phyloP scores from a whole-genome alignment of 2,797 vertebrate genomes.

The Neosalanx taihuensis region DNA sequence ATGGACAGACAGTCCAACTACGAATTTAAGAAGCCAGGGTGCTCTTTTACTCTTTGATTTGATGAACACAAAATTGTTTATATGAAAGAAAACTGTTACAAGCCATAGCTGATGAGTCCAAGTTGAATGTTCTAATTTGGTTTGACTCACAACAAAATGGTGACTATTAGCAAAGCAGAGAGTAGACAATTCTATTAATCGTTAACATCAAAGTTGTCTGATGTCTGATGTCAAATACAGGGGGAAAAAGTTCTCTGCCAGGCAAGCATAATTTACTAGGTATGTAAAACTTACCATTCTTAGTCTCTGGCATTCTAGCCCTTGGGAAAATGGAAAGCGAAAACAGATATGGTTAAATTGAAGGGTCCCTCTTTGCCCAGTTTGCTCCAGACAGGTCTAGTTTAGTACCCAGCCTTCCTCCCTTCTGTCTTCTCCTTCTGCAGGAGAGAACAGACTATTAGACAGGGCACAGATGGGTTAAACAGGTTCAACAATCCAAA shows the following conservation, averaged over 20 bases:
- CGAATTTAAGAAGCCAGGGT: neutral
- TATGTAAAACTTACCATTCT: neutral
- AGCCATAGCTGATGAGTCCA: neutral
- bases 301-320: neutral
- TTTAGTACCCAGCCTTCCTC: slow-evolving; percentile 73
- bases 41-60: neutral
- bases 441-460: slow-evolving; percentile 21
- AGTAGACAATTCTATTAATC: slow-evolving; percentile 67
- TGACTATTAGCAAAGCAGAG: slow-evolving; percentile 21
- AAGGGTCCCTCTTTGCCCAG: neutral
- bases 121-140: slow-evolving; percentile 7
- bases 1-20: neutral
- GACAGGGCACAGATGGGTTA: slow-evolving; percentile 45
- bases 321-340: neutral
- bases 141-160: slow-evolving; percentile 31
- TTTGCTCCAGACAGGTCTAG: neutral
- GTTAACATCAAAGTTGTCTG: slow-evolving; percentile 67
- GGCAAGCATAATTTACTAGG: slow-evolving; percentile 12
- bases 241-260: slow-evolving; percentile 25
- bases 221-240: slow-evolving; percentile 60
- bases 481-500: slow-evolving; percentile 64
- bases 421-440: slow-evolving; percentile 63
- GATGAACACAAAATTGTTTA: neutral
- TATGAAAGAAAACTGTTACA: neutral
- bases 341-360: neutral